These are phyloP conservation scores for Phalloptychus januarius DNA, from an alignment of 2,797 vertebrate species.

Conservation along the genomic window DNA sequence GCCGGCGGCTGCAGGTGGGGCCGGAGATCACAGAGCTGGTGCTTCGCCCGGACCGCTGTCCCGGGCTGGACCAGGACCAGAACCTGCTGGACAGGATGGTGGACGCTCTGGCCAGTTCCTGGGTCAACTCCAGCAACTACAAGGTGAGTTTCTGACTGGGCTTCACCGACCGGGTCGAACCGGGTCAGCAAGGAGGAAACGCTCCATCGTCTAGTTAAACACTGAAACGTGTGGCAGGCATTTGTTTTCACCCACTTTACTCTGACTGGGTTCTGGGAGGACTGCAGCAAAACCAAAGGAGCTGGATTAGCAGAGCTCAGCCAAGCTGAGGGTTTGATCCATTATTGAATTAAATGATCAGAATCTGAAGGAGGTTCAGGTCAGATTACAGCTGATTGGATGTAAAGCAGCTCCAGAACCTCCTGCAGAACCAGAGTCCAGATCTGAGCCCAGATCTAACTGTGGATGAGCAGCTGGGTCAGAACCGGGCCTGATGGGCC, in stretches of 20 bases:
- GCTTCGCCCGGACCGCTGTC: constrained; percentile 86
- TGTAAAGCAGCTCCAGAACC: not conserved
- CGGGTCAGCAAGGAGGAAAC: not conserved
- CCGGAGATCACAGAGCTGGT: constrained; percentile 91
- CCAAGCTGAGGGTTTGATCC: not conserved
- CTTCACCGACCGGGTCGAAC: not conserved
- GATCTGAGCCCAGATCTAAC: not conserved
- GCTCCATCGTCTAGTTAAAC: not conserved
- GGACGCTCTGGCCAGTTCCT: constrained; percentile 91
- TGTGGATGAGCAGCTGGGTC: not conserved
- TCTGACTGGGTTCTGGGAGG: not conserved
- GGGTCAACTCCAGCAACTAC: constrained; percentile 97
- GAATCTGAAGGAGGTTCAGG: not conserved
- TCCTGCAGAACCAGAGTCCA: not conserved
- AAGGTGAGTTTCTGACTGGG: constrained; percentile 84
- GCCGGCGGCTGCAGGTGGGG: constrained; percentile 90
- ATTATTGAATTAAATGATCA: not conserved
- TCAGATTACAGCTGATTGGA: not conserved
- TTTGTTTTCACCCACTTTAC: not conserved
- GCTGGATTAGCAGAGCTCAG: not conserved
- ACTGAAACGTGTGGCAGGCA: not conserved
- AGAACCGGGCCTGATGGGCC: not conserved
- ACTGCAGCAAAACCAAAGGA: not conserved
- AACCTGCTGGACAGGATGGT: constrained; percentile 91
- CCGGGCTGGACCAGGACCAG: constrained; percentile 94